Evolutionary conservation across 2,888 invertebrate species (phyloP).

Genomic region (Sphaerophoria taeniata): DNA sequence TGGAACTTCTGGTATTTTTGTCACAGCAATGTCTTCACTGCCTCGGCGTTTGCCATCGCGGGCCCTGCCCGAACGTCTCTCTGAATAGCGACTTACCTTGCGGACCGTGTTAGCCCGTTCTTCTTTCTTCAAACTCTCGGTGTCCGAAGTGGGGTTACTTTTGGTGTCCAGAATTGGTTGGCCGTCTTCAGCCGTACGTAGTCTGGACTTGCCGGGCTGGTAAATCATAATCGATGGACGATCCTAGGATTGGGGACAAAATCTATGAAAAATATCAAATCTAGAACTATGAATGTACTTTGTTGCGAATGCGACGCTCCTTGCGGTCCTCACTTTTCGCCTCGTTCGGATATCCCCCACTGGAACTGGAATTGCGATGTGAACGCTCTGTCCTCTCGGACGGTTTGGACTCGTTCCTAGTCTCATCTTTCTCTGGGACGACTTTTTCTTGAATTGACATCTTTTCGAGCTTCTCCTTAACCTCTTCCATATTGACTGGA

Average conservation of each 20-base stretch:
- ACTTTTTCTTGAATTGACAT: conserved; percentile 43
- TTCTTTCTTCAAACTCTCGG: conserved; percentile 77
- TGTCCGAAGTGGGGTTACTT: conserved; percentile 77
- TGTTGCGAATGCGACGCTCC: conserved; percentile 80
- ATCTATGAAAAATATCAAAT: neutral
- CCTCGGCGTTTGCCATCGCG: conserved; percentile 63
- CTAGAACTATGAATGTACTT: conserved; percentile 76
- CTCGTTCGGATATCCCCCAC: conserved; percentile 65
- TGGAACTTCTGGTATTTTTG: neutral
- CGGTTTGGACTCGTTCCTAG: conserved; percentile 26
- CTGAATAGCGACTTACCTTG: conserved; percentile 79
- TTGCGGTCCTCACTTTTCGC: conserved; percentile 49
- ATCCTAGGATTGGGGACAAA: conserved; percentile 84
- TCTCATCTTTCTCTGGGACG: conserved; percentile 49
- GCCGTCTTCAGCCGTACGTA: conserved; percentile 77
- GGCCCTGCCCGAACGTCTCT: conserved; percentile 76
- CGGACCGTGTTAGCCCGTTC: conserved; percentile 74
- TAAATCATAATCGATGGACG: conserved; percentile 95
- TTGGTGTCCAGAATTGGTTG: conserved; percentile 73
- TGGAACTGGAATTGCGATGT: conserved; percentile 65
- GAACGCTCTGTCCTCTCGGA: conserved; percentile 47
- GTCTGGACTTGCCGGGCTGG: conserved; percentile 88
- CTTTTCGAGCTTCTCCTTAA: conserved; percentile 67
- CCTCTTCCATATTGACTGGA: conserved; percentile 59
- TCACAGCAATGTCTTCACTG: conserved; percentile 34